These are phyloP conservation scores for Penaeus vannamei DNA, from an alignment of 1,140 invertebrate genomes.

Conservation along the genomic window DNA sequence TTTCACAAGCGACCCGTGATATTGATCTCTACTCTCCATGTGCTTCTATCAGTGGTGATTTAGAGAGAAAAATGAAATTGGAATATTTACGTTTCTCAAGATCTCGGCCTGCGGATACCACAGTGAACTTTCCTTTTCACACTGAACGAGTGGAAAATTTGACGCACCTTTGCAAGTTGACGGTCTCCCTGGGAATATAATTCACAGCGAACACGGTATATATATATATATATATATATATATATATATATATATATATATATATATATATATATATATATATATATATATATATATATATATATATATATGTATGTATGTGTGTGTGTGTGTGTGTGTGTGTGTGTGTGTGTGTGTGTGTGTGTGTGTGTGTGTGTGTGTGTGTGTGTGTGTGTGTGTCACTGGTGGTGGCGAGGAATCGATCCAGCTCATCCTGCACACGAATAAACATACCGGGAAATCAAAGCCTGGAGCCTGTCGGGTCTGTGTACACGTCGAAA, in stretches of 20 bases:
- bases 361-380: not conserved
- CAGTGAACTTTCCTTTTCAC: no score
- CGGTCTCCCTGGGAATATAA: no score
- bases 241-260: conserved; percentile 3
- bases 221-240: conserved; percentile 27
- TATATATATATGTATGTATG: not conserved
- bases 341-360: not conserved
- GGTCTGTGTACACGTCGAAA: conserved; percentile 49
- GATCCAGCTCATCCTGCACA: not conserved
- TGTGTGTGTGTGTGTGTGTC: not conserved
- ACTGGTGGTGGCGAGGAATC: not conserved
- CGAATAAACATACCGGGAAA: not conserved
- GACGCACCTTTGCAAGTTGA: no score
- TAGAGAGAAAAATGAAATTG: no score
- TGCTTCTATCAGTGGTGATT: no score
- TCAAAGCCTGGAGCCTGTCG: not conserved
- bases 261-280: not conserved
- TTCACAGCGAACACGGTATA: not conserved
- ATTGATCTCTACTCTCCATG: no score
- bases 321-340: not conserved
- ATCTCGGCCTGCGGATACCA: no score
- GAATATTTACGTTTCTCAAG: no score
- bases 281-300: conserved; percentile 12
- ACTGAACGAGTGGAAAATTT: no score
- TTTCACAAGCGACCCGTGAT: no score